phyloP scores from a whole-genome alignment of 2,113 vertebrate genomes.

The Thermophis baileyi region DNA sequence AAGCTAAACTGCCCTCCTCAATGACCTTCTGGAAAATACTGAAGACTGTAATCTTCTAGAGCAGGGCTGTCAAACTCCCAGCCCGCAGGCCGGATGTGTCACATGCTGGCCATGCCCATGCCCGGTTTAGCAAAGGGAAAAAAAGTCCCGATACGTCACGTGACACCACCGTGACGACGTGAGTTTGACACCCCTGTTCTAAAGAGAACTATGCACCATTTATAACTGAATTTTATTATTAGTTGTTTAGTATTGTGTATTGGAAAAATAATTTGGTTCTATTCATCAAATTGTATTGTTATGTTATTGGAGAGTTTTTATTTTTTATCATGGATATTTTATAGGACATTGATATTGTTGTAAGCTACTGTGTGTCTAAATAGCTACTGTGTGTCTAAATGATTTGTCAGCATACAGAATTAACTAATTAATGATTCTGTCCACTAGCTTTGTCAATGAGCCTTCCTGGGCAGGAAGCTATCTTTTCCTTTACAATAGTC shows the following conservation, averaged over 20 bases:
- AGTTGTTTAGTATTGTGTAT: neutral
- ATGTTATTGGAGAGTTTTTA: neutral
- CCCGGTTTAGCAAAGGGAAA: no score
- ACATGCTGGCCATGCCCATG: no score
- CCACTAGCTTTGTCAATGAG: neutral
- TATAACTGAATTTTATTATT: neutral
- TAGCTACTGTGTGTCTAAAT: neutral
- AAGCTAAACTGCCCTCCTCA: neutral
- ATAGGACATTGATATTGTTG: neutral
- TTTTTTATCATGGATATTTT: neutral
- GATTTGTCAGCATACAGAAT: neutral
- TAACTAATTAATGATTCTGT: neutral
- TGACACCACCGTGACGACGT: no score
- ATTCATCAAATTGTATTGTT: neutral
- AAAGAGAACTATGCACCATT: neutral
- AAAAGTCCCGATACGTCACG: no score
- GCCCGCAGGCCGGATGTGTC: no score
- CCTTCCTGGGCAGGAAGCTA: neutral
- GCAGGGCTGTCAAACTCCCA: no score
- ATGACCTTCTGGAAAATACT: neutral
- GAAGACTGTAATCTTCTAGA: neutral
- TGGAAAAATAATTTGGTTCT: neutral
- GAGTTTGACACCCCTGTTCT: neutral
- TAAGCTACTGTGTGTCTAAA: neutral
- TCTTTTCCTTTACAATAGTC: neutral